A percentile compares a stretch with the other conserved stretches of the same genome.
These are phyloP conservation scores for Sceloporus tristichus DNA, from an alignment of 2,113 vertebrate species.

Conservation along the genomic window DNA sequence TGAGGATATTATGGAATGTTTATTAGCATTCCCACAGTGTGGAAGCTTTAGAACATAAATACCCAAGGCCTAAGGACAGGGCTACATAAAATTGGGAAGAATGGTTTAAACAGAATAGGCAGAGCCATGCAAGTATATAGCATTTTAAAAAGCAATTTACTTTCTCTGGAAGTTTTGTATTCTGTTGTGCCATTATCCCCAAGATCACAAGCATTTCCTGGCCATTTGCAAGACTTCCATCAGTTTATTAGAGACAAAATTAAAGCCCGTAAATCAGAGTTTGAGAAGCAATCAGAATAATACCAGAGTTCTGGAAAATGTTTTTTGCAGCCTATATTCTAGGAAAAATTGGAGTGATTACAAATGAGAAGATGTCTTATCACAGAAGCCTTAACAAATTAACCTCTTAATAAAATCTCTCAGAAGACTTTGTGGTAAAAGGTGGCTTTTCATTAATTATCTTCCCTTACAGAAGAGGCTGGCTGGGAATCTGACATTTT, in stretches of 20 bases:
- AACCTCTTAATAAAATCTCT: slow-evolving; percentile 9
- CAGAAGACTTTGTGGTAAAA: not conserved
- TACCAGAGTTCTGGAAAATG: not conserved
- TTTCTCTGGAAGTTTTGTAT: not conserved
- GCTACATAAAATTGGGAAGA: not conserved
- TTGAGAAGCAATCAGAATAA: not conserved
- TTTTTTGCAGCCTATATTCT: not conserved
- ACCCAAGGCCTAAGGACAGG: not conserved
- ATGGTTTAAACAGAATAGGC: no score
- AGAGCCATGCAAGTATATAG: not conserved
- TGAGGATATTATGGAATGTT: not conserved
- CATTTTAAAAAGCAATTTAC: not conserved
- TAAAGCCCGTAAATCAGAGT: not conserved
- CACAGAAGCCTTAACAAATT: not conserved
- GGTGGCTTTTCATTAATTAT: slow-evolving; percentile 7
- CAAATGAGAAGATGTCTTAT: not conserved
- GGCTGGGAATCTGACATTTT: not conserved
- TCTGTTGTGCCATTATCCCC: not conserved
- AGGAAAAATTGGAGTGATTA: not conserved
- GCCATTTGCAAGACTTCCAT: rapidly evolving
- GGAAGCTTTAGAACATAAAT: not conserved
- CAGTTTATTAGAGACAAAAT: slow-evolving; percentile 20
- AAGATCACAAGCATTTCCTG: not conserved
- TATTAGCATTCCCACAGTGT: no score
- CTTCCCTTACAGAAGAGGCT: not conserved